These are phyloP conservation scores for Sweltsa coloradensis DNA, from an alignment of 1,140 invertebrate genomes.

Conservation along the genomic window DNA sequence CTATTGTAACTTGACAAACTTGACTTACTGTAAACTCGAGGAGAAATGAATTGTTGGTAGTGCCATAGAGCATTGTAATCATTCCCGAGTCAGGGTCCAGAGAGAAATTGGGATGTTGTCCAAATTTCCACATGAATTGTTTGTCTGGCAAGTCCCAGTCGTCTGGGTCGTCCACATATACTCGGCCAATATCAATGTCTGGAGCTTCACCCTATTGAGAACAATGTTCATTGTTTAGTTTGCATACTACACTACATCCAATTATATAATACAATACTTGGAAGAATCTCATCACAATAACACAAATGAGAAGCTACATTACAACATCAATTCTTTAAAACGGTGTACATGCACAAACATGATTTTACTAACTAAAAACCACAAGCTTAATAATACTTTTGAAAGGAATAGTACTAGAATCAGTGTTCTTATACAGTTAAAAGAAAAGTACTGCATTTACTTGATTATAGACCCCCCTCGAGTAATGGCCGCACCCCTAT, in stretches of 20 bases:
- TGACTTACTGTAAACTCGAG: slow-evolving; percentile 53
- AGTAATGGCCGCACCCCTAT: too few species aligned
- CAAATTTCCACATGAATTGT: slow-evolving; percentile 51
- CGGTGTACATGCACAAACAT: neutral
- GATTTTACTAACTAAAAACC: too few species aligned
- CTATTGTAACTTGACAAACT: slow-evolving; percentile 13
- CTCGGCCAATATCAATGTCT: slow-evolving; percentile 70
- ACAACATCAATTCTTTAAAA: neutral
- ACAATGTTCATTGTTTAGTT: neutral
- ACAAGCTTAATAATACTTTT: too few species aligned
- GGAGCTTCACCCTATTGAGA: slow-evolving; percentile 45
- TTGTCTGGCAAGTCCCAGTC: slow-evolving; percentile 92
- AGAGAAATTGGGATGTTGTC: slow-evolving; percentile 43
- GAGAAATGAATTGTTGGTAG: slow-evolving; percentile 50
- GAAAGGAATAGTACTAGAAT: too few species aligned
- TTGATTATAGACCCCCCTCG: too few species aligned
- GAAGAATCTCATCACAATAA: neutral
- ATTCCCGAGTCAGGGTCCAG: slow-evolving; percentile 61
- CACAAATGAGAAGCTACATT: neutral
- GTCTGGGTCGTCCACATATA: slow-evolving; percentile 82
- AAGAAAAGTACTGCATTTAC: too few species aligned
- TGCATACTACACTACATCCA: neutral
- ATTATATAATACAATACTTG: neutral
- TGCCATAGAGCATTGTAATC: slow-evolving; percentile 66
- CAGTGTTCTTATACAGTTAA: too few species aligned